phyloP scores from a whole-genome alignment of 2,888 invertebrate genomes.

The Acleris laterana region DNA sequence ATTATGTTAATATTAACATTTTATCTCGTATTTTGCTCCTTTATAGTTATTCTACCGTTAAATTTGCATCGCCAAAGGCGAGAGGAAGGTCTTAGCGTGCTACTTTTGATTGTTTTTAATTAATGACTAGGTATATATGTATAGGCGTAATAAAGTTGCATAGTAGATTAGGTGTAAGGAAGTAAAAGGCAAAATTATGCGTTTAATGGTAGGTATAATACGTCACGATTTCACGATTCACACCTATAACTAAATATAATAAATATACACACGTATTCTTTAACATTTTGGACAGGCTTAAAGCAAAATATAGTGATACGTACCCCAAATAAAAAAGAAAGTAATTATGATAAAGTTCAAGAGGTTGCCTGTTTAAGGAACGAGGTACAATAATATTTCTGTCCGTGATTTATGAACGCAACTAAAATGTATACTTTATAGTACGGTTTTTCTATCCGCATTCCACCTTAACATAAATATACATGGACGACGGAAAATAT shows the following conservation, averaged over 20 bases:
- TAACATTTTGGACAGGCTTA: no score
- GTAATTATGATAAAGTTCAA: neutral
- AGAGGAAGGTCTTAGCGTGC: neutral
- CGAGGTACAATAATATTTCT: neutral
- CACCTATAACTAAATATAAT: no score
- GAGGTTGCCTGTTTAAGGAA: neutral
- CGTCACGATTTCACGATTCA: no score
- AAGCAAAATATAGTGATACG: no score
- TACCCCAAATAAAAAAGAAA: neutral
- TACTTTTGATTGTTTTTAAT: no score
- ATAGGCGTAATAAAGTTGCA: no score
- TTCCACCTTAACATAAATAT: constrained; percentile 9
- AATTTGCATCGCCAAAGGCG: constrained; percentile 19
- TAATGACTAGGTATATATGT: no score
- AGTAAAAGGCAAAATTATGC: no score
- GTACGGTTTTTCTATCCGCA: constrained; percentile 10
- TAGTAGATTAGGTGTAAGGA: no score
- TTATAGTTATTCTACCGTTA: constrained; percentile 45
- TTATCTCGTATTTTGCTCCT: constrained; percentile 57
- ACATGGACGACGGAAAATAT: constrained; percentile 13
- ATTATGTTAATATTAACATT: constrained; percentile 71
- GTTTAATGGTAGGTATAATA: no score
- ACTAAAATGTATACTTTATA: neutral
- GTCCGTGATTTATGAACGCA: no score
- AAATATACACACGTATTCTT: no score